These are phyloP conservation scores for Dusona sp. DNA, from an alignment of 2,888 invertebrate species.

Conservation along the genomic window DNA sequence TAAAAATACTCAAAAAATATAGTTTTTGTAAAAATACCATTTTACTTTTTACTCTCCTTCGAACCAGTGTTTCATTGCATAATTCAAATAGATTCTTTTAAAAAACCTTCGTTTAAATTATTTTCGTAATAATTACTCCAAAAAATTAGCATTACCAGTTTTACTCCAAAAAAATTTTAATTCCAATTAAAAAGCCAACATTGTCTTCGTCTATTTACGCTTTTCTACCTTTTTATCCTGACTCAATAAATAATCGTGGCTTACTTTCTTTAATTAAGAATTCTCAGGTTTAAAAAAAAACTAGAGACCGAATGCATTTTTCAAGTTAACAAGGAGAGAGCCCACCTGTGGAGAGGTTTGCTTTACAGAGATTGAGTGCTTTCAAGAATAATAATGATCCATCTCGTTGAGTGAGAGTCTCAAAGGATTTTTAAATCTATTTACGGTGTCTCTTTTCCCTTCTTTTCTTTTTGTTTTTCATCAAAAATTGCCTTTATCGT, in stretches of 20 bases:
- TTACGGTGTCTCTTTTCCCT: slow-evolving; percentile 7
- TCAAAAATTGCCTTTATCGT: slow-evolving; percentile 24
- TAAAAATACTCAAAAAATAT: too few relatives aligned
- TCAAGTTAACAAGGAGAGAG: not conserved
- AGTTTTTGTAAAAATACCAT: not conserved
- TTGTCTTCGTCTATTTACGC: not conserved
- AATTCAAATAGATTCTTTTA: not conserved
- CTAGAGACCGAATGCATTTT: not conserved
- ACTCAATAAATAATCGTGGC: not conserved
- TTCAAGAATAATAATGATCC: slow-evolving; percentile 44
- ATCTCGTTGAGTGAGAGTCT: slow-evolving; percentile 29
- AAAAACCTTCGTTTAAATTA: not conserved
- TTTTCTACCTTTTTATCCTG: not conserved
- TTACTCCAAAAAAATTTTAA: not conserved
- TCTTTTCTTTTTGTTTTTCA: not conserved
- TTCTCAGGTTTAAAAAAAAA: not conserved
- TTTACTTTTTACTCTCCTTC: not conserved
- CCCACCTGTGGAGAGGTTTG: slow-evolving; percentile 3
- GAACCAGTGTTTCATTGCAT: not conserved
- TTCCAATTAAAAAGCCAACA: not conserved
- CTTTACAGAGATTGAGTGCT: slow-evolving; percentile 8
- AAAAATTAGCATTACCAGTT: too few relatives aligned
- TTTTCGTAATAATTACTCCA: not conserved
- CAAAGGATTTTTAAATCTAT: slow-evolving; percentile 34
- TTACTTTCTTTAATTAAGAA: slow-evolving; percentile 4